These are phyloP conservation scores for Laticauda laticaudata DNA, from an alignment of 2,113 vertebrate genomes.

Conservation along the genomic window DNA sequence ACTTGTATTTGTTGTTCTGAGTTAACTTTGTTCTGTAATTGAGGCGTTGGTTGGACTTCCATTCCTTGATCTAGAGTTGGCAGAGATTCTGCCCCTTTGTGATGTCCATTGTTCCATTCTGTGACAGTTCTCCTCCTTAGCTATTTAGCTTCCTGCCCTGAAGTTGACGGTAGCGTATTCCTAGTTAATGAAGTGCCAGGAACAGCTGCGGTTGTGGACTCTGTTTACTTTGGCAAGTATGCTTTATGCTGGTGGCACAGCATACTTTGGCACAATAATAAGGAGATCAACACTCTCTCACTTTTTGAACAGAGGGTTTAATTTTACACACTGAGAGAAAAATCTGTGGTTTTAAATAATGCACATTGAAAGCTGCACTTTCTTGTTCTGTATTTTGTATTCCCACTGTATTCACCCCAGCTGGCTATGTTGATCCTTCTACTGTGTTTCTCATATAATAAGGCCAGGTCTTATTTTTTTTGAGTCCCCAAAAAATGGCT, in stretches of 20 bases:
- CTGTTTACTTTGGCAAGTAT: slow-evolving; percentile 27
- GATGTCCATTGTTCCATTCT: slow-evolving; percentile 8
- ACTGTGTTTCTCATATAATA: too few species aligned
- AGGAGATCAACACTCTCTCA: slow-evolving; percentile 16
- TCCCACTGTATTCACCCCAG: background rate
- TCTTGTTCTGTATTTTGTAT: background rate
- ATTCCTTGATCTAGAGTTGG: background rate
- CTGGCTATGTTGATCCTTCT: background rate
- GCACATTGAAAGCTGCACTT: background rate
- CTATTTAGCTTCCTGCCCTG: background rate
- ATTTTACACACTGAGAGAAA: background rate
- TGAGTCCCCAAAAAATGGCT: too few species aligned
- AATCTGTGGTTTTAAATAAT: background rate
- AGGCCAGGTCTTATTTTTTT: too few species aligned
- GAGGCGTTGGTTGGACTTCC: background rate
- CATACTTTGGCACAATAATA: slow-evolving; percentile 11
- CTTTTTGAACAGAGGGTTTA: background rate
- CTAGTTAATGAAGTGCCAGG: slow-evolving; percentile 3
- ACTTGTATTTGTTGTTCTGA: background rate
- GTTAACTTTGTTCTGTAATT: background rate
- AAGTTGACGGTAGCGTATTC: background rate
- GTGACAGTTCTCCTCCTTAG: background rate
- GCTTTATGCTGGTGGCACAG: background rate
- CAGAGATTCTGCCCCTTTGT: background rate
- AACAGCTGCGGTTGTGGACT: slow-evolving; percentile 16